phyloP scores from a whole-genome alignment of 2,888 invertebrate genomes.

The Sinelater perroti region DNA sequence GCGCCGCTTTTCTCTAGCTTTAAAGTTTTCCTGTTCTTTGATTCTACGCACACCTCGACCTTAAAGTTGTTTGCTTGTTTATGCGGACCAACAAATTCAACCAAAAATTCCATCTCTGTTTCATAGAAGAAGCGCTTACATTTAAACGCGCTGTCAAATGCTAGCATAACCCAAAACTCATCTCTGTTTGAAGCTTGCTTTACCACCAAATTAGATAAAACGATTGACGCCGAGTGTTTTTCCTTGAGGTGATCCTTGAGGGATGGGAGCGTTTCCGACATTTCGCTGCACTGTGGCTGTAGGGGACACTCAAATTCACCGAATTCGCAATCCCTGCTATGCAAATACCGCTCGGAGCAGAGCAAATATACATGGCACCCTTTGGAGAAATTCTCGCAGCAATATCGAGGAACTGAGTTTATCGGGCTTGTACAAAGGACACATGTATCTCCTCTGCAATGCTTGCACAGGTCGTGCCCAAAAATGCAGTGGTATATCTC shows the following conservation, averaged over 20 bases:
- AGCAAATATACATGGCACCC: slow-evolving; percentile 47
- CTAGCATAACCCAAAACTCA: slow-evolving; percentile 45
- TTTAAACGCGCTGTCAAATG: slow-evolving; percentile 48
- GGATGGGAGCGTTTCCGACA: slow-evolving; percentile 33
- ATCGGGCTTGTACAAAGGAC: slow-evolving; percentile 44
- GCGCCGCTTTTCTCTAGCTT: slow-evolving; percentile 30
- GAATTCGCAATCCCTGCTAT: slow-evolving; percentile 49
- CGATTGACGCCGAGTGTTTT: slow-evolving; percentile 42
- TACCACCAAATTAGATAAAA: slow-evolving; percentile 39
- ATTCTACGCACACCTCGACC: slow-evolving; percentile 42
- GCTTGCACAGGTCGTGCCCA: slow-evolving; percentile 46
- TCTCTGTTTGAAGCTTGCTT: slow-evolving; percentile 44
- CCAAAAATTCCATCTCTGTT: slow-evolving; percentile 47
- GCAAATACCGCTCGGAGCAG: slow-evolving; percentile 40
- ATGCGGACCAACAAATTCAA: slow-evolving; percentile 48
- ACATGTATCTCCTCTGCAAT: slow-evolving; percentile 48
- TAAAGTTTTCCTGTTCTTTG: slow-evolving; percentile 15
- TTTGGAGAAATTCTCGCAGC: slow-evolving; percentile 47
- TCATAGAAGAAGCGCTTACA: slow-evolving; percentile 49
- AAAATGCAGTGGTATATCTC: slow-evolving; percentile 44
- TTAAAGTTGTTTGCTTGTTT: slow-evolving; percentile 44
- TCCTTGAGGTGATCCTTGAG: slow-evolving; percentile 45
- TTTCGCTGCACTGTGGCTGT: slow-evolving; percentile 40
- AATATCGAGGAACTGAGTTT: slow-evolving; percentile 42
- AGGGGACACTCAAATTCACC: slow-evolving; percentile 48